These are phyloP conservation scores for Fabriciana adippe DNA, from an alignment of 2,888 invertebrate genomes.

Conservation along the genomic window DNA sequence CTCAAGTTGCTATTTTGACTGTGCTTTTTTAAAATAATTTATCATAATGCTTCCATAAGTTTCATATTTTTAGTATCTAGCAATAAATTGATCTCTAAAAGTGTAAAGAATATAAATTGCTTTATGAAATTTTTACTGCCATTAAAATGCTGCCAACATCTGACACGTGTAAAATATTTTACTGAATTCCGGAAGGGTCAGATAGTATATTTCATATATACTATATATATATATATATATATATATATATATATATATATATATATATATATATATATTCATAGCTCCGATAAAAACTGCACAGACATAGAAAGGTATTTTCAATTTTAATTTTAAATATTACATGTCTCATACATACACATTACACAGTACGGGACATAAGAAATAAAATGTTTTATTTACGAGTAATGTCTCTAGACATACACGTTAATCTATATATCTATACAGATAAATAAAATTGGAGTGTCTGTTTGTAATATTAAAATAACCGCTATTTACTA, in stretches of 20 bases:
- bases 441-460: too few relatives aligned
- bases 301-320: neutral
- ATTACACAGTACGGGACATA: too few relatives aligned
- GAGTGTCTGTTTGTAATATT: too few relatives aligned
- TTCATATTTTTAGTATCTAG: neutral
- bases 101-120: neutral
- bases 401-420: too few relatives aligned
- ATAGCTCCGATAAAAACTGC: conserved; percentile 1
- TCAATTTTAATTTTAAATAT: neutral
- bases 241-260: too few relatives aligned
- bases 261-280: too few relatives aligned
- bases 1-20: neutral
- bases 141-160: neutral
- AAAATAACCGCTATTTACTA: too few relatives aligned
- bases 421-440: too few relatives aligned
- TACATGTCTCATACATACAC: too few relatives aligned
- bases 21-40: neutral
- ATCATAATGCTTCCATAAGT: neutral
- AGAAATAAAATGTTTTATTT: too few relatives aligned
- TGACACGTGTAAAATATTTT: neutral
- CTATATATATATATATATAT: too few relatives aligned
- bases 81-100: conserved; percentile 4
- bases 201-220: conserved; percentile 3
- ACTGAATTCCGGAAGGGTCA: neutral
- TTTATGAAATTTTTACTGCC: neutral